Conservation (phyloP, 2,888 invertebrate genomes). For the Nesidiocoris tenuis region DNA sequence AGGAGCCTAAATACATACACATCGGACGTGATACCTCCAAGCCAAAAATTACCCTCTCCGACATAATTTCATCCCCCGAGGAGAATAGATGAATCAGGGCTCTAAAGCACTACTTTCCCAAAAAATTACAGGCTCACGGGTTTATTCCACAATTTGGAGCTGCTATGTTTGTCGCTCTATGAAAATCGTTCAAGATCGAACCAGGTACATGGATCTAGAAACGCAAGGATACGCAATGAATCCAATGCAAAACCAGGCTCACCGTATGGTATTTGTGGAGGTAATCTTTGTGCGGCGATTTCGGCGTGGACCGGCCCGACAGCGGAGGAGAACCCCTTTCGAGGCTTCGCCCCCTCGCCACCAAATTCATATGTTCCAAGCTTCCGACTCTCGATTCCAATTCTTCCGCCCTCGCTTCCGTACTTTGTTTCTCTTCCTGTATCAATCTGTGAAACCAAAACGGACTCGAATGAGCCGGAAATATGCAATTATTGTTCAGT, state of each 20-base stretch:
- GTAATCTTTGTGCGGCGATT: constrained; percentile 78
- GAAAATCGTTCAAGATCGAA: no score
- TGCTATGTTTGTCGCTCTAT: no score
- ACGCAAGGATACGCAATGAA: no score
- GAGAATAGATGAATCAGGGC: no score
- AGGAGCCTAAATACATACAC: constrained; percentile 69
- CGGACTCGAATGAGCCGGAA: no score
- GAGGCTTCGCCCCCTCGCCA: constrained; percentile 70
- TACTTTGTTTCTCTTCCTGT: constrained; percentile 95
- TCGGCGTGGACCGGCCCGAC: constrained; percentile 85
- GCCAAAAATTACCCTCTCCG: no score
- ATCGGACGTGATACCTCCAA: constrained; percentile 12
- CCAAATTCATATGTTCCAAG: constrained; percentile 88
- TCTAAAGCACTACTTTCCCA: no score
- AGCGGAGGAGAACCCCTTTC: constrained; percentile 77
- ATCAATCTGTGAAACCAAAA: constrained; percentile 57
- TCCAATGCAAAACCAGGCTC: constrained; percentile 55
- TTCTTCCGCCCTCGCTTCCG: constrained; percentile 96
- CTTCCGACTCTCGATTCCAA: constrained; percentile 94
- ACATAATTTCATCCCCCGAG: no score
- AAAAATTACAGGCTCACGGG: no score
- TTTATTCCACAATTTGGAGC: no score
- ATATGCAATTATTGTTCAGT: no score
- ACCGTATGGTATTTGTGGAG: constrained; percentile 96
- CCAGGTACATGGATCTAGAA: no score